Evolutionary conservation across 2,797 vertebrate genomes (phyloP).

Genomic region (Cynodonichthys magdalenae): DNA sequence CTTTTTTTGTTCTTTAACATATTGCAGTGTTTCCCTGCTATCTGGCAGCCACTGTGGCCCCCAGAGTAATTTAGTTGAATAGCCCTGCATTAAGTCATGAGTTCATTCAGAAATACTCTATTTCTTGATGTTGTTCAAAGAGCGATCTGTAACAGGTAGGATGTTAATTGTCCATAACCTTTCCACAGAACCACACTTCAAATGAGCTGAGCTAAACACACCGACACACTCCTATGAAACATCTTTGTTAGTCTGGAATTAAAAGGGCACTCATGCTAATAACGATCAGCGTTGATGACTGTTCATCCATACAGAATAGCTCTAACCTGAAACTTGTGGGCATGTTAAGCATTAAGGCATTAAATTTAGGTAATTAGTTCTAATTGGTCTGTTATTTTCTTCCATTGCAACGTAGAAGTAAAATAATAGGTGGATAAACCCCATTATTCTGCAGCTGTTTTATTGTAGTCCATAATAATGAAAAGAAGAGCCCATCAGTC

Average conservation of each 20-base stretch:
- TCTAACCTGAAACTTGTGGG: constrained; percentile 7
- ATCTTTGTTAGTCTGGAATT: constrained; percentile 27
- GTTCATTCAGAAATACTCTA: too few relatives aligned
- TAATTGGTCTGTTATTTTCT: constrained; percentile 38
- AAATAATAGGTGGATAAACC: constrained; percentile 15
- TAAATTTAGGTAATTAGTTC: constrained; percentile 40
- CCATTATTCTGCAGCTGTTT: constrained; percentile 1
- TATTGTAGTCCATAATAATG: constrained; percentile 3
- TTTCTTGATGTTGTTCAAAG: too few relatives aligned
- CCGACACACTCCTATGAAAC: constrained; percentile 6
- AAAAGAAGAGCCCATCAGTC: constrained; percentile 17
- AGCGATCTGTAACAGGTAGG: too few relatives aligned
- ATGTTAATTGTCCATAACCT: too few relatives aligned
- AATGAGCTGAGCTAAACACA: not conserved
- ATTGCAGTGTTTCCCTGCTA: too few relatives aligned
- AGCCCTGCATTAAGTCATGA: too few relatives aligned
- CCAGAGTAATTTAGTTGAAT: too few relatives aligned
- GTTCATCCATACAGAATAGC: constrained; percentile 7
- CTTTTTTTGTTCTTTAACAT: too few relatives aligned
- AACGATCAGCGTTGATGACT: constrained; percentile 7
- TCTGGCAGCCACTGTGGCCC: too few relatives aligned
- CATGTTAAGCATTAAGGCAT: constrained; percentile 27
- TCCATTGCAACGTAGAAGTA: constrained; percentile 6
- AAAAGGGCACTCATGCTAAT: constrained; percentile 24
- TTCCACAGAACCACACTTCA: too few relatives aligned